Base-by-base conservation (phyloP, 2,797 vertebrate genomes). In the Smutsia temminckii region DNA sequence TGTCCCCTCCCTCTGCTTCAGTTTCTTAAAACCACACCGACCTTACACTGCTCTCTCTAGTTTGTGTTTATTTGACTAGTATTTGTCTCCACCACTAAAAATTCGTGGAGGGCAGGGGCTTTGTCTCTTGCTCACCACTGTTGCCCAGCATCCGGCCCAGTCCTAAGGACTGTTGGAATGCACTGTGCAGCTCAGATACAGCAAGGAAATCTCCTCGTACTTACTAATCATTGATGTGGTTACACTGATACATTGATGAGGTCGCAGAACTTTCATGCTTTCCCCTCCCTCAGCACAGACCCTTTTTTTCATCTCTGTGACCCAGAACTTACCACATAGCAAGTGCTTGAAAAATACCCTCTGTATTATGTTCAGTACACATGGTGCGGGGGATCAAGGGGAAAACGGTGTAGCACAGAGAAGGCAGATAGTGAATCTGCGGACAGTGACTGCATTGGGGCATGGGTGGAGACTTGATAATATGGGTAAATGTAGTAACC, bases 181-280 rank as follows among this genome's bases (percentile, higher is more conserved):
- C 79, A 46, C 12, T 18, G 20, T 1, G 25, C 8, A 42, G 20
- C 77, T 74, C 63, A 32, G 83, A 11, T 1, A n/a, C 0, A 0
- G 8, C 23, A 25, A 37, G 37, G 80, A 46, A 12, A 46, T 46
- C n/a, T 49, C 69, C 27, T 14, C 5, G 0, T 25, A 10, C 51
- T 53, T 6, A 11, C 51, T 42, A 0, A 46, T 32, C 42, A 17
- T 7, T 21, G 61, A 37, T 27, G 23, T 37, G 40, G 4, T 63
- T 61, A 6, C 3, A 3, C 6, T 2, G 17, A n/a, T 8, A 6
- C 2, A 3, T 9, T 9, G 20, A 37, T 6, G 71, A 68, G 13
- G 40, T 46, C 64, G 25, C 1, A 5, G 40, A 42, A 16, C n/a
- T 55, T 6, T 4, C 64, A 16, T 2, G 23, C 23, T 42, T 34